These are phyloP conservation scores for Brachystomella parvula DNA, from an alignment of 1,140 invertebrate genomes.

Conservation along the genomic window DNA sequence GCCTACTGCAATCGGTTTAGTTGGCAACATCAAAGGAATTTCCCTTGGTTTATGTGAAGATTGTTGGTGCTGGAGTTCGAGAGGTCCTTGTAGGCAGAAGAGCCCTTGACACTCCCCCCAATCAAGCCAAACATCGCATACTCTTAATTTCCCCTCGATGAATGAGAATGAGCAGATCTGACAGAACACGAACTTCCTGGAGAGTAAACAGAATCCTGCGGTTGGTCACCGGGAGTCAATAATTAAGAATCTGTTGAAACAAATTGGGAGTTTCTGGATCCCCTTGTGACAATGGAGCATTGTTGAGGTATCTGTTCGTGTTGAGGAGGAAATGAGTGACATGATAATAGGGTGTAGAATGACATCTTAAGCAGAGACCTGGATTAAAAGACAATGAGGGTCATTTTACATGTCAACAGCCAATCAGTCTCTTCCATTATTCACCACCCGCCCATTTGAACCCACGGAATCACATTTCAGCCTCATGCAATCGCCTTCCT, in stretches of 20 bases:
- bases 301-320: slow-evolving; percentile 24
- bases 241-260: neutral
- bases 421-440: neutral
- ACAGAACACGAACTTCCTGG: neutral
- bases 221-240: neutral
- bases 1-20: neutral
- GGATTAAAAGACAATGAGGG: slow-evolving; percentile 7
- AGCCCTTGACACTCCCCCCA: neutral
- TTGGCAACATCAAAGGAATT: too few species aligned
- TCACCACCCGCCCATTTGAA: neutral
- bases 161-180: neutral
- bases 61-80: neutral
- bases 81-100: neutral
- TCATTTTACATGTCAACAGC: slow-evolving; percentile 10
- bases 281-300: neutral
- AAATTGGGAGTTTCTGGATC: neutral
- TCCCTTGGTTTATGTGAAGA: too few species aligned
- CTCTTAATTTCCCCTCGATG: neutral
- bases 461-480: slow-evolving; percentile 10
- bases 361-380: slow-evolving; percentile 29
- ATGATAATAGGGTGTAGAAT: slow-evolving; percentile 37
- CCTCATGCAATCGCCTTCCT: slow-evolving; percentile 8
- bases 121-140: neutral
- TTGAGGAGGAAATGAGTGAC: slow-evolving; percentile 29
- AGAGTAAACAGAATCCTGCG: neutral